phyloP scores from a whole-genome alignment of 2,113 vertebrate species.

The Xenus cinereus region DNA sequence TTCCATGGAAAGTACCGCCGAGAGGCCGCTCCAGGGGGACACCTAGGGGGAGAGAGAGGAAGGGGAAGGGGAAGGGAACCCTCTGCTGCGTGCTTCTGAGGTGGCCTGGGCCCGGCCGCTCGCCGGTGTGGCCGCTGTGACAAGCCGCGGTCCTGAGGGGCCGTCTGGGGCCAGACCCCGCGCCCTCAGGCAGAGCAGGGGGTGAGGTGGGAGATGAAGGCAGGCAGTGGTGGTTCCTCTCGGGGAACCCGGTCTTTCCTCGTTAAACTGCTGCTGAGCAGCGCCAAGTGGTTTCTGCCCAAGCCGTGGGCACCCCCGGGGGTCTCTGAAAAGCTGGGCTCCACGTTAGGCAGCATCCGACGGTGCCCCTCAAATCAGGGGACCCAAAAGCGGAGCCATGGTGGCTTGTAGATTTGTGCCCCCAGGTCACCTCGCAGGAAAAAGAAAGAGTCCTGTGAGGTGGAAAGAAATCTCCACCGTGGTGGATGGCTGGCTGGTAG shows the following conservation, averaged over 20 bases:
- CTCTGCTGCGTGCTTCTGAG: neutral
- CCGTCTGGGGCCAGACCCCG: neutral
- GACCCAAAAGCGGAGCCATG: accelerated
- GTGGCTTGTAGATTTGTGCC: neutral
- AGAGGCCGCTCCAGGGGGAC: neutral
- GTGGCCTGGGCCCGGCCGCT: neutral
- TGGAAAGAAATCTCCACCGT: neutral
- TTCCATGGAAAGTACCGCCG: neutral
- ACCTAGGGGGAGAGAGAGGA: neutral
- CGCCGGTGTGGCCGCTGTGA: neutral
- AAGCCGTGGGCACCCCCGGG: neutral
- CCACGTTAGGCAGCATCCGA: neutral
- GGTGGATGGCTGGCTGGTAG: neutral
- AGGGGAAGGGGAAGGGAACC: neutral
- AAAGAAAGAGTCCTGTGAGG: neutral
- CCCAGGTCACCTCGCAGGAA: neutral
- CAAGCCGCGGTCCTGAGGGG: neutral
- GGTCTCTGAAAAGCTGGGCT: neutral
- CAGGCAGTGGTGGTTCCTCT: accelerated
- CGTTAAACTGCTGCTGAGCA: neutral
- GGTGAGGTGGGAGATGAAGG: neutral
- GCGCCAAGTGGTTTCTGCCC: neutral
- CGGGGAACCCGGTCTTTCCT: accelerated
- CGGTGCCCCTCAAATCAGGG: neutral
- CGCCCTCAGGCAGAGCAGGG: neutral